A percentile compares a stretch with the other conserved stretches of the same genome.
These are phyloP conservation scores for Drosophila leontia DNA, from an alignment of 1,140 invertebrate species.

Conservation along the genomic window DNA sequence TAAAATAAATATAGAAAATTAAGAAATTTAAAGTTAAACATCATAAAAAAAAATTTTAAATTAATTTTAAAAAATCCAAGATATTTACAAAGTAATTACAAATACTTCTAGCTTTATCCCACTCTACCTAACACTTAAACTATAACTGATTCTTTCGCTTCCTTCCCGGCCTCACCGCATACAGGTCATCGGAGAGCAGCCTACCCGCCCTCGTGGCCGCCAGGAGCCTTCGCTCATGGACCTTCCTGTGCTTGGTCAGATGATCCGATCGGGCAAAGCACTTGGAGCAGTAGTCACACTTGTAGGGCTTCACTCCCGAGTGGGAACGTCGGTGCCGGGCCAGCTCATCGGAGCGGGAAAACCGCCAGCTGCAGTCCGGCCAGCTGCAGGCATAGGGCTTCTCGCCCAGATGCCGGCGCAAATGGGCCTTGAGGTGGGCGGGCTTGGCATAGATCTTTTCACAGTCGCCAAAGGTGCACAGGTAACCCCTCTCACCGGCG, in stretches of 20 bases:
- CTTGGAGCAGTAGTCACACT: conserved; percentile 93
- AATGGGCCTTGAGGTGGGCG: conserved; percentile 96
- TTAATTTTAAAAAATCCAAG: no score
- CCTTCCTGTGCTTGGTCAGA: conserved; percentile 94
- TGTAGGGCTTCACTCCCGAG: conserved; percentile 92
- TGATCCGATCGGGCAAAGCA: conserved; percentile 96
- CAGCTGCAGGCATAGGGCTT: conserved; percentile 96
- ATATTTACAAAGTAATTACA: no score
- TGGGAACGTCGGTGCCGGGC: conserved; percentile 87
- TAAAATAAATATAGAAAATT: neutral
- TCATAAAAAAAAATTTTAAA: no score
- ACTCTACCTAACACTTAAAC: no score
- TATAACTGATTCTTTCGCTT: conserved; percentile 81
- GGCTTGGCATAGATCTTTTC: conserved; percentile 95
- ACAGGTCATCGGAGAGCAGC: conserved; percentile 62
- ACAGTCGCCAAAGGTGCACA: conserved; percentile 87
- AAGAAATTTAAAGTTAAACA: no score
- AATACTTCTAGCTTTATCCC: neutral
- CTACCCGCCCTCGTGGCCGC: conserved; percentile 75
- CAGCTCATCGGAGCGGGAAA: conserved; percentile 97
- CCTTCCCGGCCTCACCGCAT: conserved; percentile 74
- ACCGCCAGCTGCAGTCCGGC: conserved; percentile 96
- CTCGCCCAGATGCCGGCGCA: conserved; percentile 96
- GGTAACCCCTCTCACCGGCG: conserved; percentile 85
- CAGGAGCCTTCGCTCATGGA: conserved; percentile 89